Evolutionary conservation across 2,113 vertebrate species (phyloP).

Genomic region (Phrynocephalus versicolor): DNA sequence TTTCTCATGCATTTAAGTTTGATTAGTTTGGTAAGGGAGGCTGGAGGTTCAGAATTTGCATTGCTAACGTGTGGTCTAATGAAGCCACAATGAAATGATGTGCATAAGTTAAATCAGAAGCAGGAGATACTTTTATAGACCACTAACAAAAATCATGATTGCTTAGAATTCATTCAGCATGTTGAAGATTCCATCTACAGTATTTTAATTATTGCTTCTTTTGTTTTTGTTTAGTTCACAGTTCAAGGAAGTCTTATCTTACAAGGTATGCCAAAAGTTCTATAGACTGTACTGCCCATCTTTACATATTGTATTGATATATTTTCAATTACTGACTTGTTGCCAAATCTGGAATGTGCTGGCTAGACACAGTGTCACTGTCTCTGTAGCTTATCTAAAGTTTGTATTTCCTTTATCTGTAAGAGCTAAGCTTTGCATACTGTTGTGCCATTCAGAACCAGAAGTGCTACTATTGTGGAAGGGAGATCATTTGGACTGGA

Average conservation of each 20-base stretch:
- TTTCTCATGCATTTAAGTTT: too few relatives aligned
- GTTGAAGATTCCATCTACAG: conserved; percentile 21
- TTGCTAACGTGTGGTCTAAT: too few relatives aligned
- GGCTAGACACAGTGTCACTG: conserved; percentile 51
- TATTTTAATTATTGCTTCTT: conserved; percentile 45
- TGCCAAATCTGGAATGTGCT: conserved; percentile 61
- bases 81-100: too few relatives aligned
- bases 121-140: too few relatives aligned
- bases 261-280: conserved; percentile 84
- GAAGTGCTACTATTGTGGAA: too few relatives aligned
- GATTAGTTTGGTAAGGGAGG: too few relatives aligned
- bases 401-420: conserved; percentile 59
- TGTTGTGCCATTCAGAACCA: conserved; percentile 50
- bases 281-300: conserved; percentile 25
- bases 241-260: conserved; percentile 87
- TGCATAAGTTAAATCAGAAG: too few relatives aligned
- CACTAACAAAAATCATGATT: neutral
- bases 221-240: conserved; percentile 78
- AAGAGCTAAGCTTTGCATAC: conserved; percentile 53
- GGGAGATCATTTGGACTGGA: too few relatives aligned
- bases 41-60: too few relatives aligned
- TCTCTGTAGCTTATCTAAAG: conserved; percentile 35
- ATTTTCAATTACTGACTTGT: conserved; percentile 54
- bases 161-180: conserved; percentile 22
- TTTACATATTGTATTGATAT: conserved; percentile 60